These are phyloP conservation scores for Zelostemma sp. DNA, from an alignment of 1,140 invertebrate species.

Conservation along the genomic window DNA sequence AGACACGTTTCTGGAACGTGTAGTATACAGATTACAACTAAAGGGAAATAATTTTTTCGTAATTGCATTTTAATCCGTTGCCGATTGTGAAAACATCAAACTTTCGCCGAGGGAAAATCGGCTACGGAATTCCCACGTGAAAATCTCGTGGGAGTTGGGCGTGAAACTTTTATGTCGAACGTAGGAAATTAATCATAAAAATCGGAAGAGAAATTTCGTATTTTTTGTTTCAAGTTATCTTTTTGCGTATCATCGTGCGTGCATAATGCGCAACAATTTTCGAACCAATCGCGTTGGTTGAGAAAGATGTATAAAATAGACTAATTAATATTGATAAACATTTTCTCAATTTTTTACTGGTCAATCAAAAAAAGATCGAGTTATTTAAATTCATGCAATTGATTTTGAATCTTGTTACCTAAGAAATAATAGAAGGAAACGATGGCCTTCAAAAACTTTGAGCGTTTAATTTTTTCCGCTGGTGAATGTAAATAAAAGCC, in stretches of 20 bases:
- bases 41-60: neutral
- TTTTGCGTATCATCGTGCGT: too few relatives aligned
- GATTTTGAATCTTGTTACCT: neutral
- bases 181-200: neutral
- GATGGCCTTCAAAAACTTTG: too few relatives aligned
- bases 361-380: too few relatives aligned
- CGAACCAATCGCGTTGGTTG: too few relatives aligned
- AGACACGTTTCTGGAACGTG: slow-evolving; percentile 18
- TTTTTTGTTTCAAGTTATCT: too few relatives aligned
- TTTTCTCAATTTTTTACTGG: too few relatives aligned
- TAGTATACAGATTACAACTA: slow-evolving; percentile 13
- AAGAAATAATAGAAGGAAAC: too few relatives aligned
- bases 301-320: too few relatives aligned
- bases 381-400: neutral
- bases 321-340: too few relatives aligned
- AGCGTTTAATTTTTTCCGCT: slow-evolving; percentile 20
- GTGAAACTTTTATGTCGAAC: neutral
- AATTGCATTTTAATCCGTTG: neutral
- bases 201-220: neutral
- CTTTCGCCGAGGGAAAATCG: neutral
- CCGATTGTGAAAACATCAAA: neutral
- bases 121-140: neutral
- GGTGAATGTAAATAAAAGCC: slow-evolving; percentile 15
- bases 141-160: neutral
- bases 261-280: too few relatives aligned